Conservation (phyloP, 2,888 invertebrate species). For the Germaria angustata region DNA sequence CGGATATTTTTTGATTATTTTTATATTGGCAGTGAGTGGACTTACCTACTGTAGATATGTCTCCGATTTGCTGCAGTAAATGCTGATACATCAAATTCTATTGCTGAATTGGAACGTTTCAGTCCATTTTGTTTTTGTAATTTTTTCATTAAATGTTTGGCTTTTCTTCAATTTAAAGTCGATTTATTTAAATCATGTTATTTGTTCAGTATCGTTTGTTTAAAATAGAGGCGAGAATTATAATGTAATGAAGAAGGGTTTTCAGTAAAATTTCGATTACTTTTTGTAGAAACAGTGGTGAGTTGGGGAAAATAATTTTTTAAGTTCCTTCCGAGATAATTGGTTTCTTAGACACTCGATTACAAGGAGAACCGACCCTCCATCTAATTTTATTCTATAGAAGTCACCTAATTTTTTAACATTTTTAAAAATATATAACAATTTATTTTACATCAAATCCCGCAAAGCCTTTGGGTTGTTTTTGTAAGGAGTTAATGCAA, state of each 20-base stretch:
- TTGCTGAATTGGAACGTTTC: constrained; percentile 85
- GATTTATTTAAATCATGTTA: background rate
- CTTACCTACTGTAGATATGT: constrained; percentile 82
- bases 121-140: constrained; percentile 80
- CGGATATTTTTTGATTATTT: constrained; percentile 12
- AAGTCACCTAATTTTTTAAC: no score
- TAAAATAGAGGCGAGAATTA: background rate
- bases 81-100: constrained; percentile 84
- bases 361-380: no score
- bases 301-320: no score
- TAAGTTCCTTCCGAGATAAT: no score
- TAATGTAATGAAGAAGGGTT: background rate
- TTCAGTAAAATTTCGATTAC: no score
- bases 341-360: no score
- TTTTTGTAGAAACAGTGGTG: no score
- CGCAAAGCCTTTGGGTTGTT: no score
- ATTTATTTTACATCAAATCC: no score
- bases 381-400: no score
- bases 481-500: no score
- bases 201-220: background rate
- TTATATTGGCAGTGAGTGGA: constrained; percentile 59
- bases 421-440: no score
- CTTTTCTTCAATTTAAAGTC: constrained; percentile 74
- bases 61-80: constrained; percentile 84
- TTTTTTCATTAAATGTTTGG: constrained; percentile 81